These are phyloP conservation scores for Hephaestus fuliginosus DNA, from an alignment of 2,797 vertebrate genomes.

Conservation along the genomic window DNA sequence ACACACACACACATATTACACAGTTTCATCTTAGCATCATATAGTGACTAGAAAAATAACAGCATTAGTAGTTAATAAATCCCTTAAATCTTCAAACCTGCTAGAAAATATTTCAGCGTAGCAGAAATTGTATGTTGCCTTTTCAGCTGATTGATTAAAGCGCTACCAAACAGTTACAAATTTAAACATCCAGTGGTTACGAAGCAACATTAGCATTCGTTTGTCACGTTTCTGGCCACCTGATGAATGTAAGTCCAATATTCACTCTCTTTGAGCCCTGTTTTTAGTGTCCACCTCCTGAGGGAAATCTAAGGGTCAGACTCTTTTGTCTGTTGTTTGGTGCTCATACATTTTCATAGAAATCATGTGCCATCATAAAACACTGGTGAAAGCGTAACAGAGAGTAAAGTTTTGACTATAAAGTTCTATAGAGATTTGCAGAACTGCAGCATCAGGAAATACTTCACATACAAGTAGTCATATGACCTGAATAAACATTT, in stretches of 20 bases:
- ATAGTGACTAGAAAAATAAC: background rate
- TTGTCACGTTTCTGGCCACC: background rate
- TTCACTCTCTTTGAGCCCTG: constrained; percentile 3
- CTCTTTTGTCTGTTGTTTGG: no score
- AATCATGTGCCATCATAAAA: no score
- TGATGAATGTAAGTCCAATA: background rate
- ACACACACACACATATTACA: background rate
- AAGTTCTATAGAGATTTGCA: no score
- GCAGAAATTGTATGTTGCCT: background rate
- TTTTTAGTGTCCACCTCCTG: constrained; percentile 20
- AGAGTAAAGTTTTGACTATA: no score
- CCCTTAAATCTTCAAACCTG: background rate
- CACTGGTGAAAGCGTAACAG: no score
- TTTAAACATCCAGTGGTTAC: background rate
- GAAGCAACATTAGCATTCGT: background rate
- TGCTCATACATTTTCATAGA: no score
- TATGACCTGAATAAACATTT: no score
- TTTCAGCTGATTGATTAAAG: background rate
- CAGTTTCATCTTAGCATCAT: background rate
- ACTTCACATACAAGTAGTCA: no score
- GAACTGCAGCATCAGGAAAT: no score
- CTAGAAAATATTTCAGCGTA: background rate
- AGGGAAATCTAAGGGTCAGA: background rate
- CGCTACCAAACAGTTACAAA: background rate
- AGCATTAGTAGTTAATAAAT: background rate